Base-by-base conservation (phyloP, 2,797 vertebrate genomes). In the Taenioides sp. region DNA sequence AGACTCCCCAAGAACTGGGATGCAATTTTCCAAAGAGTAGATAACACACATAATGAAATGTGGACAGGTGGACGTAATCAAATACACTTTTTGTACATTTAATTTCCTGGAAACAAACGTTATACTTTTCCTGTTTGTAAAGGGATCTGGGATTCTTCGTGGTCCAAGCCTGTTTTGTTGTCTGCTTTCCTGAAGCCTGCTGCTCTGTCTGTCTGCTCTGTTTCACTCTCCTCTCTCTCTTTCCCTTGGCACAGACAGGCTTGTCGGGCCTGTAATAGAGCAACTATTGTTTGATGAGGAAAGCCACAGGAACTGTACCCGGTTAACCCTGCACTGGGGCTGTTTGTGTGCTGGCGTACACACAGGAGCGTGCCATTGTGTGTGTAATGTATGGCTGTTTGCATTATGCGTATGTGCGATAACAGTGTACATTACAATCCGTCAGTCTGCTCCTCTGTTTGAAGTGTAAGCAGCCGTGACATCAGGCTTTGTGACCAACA, bases 221-320 rank as follows among this genome's bases (percentile, higher is more conserved):
- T 70, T 57, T 49, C 76, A 74, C 65, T 81, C 75, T 79, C 43
- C 58, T 80, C 71, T 78, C 80, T 47, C 67, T 55, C 78, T 77
- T 77, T 75, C 84, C 62, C 76, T 77, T 75, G 70, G 82, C 83
- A 84, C 78, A 87, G 86, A 87, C 86, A 84, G 84, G 85, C 80
- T 89, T 89, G 90, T 92, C 81, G 85, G 89, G 86, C 73, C 87
- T 90, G 89, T 93, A 93, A 94, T 92, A 93, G 86, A 93, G 93
- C 89, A 86, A 80, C 90, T 87, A 94, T 94, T 94, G 93, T 94
- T 92, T 86, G 79, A 91, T 89, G 82, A 83, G 84, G 82, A 83
- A 89, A 87, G 89, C 91, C 88, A 92, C 92, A 90, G 88, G 89
- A 92, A 91, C 90, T 84, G 83, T 87, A 91, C 86, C 88, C 89